A percentile compares a stretch with the other conserved stretches of the same genome.
phyloP scores from a whole-genome alignment of 92 coral and sea anemone genomes.

The Nematostella vectensis region DNA sequence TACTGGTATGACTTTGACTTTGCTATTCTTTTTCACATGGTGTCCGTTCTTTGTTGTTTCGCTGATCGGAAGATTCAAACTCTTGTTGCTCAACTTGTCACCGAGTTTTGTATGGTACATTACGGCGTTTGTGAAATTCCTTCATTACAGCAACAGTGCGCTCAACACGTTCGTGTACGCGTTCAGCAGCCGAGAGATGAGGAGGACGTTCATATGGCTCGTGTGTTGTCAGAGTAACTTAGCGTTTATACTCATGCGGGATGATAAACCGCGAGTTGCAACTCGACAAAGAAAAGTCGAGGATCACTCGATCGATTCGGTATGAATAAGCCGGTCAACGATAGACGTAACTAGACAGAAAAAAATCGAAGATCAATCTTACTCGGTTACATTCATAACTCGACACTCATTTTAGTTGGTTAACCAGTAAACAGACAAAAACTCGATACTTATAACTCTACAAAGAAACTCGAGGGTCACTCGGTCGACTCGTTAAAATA shows the following conservation, averaged over 20 bases:
- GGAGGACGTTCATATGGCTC: constrained; percentile 19
- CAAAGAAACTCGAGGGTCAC: no score
- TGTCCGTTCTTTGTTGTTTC: constrained; percentile 33
- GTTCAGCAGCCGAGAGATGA: constrained; percentile 33
- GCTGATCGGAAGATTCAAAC: constrained; percentile 22
- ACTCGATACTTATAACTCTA: no score
- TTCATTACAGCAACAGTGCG: constrained; percentile 30
- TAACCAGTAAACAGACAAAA: no score
- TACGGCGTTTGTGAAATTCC: constrained; percentile 25
- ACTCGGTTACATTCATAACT: no score
- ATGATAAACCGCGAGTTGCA: constrained; percentile 3
- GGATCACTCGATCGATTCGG: constrained; percentile 19
- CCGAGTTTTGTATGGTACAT: constrained; percentile 23
- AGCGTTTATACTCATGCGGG: constrained; percentile 4
- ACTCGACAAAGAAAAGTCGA: background rate
- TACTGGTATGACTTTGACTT: constrained; percentile 17
- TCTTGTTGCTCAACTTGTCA: constrained; percentile 7
- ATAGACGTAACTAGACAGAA: no score
- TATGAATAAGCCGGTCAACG: background rate
- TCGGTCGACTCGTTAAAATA: no score
- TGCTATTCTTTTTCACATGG: constrained; percentile 30
- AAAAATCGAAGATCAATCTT: no score
- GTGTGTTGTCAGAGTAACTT: constrained; percentile 23
- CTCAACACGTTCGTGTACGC: constrained; percentile 29
- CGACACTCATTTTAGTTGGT: no score